Conservation (phyloP, 1,140 invertebrate species). For the Rhagoletis pomonella region DNA sequence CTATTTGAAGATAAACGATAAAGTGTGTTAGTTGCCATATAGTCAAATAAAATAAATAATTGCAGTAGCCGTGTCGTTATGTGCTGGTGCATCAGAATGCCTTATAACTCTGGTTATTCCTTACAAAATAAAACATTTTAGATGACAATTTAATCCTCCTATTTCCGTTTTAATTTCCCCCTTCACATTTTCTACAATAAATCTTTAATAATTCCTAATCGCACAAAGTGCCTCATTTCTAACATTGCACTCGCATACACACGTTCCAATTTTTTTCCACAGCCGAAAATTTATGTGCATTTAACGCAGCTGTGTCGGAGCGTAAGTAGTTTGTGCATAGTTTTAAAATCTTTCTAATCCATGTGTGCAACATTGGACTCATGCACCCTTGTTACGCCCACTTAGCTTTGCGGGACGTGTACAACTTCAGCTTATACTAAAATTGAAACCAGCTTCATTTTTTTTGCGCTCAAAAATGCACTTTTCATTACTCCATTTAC, state of each 20-base stretch:
- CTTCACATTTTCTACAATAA: too few species aligned
- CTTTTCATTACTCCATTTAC: neutral
- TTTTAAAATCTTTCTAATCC: conserved; percentile 34
- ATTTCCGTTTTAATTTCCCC: too few species aligned
- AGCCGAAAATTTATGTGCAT: neutral
- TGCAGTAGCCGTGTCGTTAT: too few species aligned
- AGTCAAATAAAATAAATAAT: too few species aligned
- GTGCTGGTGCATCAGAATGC: too few species aligned
- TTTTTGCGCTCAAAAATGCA: neutral
- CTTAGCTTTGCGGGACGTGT: conserved; percentile 18
- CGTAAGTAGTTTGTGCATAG: neutral
- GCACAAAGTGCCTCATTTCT: neutral
- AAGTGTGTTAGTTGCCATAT: too few species aligned
- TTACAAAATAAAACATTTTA: too few species aligned
- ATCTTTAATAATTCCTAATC: neutral
- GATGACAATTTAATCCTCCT: too few species aligned
- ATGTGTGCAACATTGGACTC: conserved; percentile 14
- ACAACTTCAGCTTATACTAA: neutral
- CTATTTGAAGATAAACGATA: too few species aligned
- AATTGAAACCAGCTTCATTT: neutral
- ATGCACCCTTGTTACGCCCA: conserved; percentile 22
- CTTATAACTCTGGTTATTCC: too few species aligned
- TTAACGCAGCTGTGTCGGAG: neutral
- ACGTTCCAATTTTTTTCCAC: neutral
- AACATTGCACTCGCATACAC: neutral